These are phyloP conservation scores for Melanaphis sacchari DNA, from an alignment of 1,140 invertebrate species.

Conservation along the genomic window DNA sequence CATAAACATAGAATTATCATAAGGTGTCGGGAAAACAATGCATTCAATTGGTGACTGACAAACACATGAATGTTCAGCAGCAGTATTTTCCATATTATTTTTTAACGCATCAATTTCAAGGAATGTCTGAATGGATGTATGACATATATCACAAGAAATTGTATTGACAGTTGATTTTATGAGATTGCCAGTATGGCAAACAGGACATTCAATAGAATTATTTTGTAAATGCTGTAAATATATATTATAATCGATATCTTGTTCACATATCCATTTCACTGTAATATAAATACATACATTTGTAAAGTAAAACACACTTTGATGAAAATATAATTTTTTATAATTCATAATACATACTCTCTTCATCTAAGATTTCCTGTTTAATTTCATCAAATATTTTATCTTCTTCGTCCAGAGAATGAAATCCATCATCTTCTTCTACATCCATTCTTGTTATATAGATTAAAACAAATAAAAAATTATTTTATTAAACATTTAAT, in stretches of 20 bases:
- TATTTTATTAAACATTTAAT: not conserved
- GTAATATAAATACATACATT: not conserved
- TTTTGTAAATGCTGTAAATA: constrained; percentile 51
- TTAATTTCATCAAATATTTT: constrained; percentile 51
- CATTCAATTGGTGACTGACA: constrained; percentile 31
- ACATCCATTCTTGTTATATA: constrained; percentile 36
- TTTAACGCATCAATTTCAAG: constrained; percentile 42
- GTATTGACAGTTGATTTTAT: not conserved
- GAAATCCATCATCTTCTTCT: constrained; percentile 54
- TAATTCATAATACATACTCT: constrained; percentile 12
- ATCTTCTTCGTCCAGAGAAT: constrained; percentile 51
- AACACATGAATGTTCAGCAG: constrained; percentile 41
- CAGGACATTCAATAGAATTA: constrained; percentile 47
- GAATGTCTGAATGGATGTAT: constrained; percentile 29
- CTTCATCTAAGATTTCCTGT: constrained; percentile 54
- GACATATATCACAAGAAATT: constrained; percentile 44
- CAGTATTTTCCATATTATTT: constrained; percentile 49
- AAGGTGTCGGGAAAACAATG: constrained; percentile 31
- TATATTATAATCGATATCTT: constrained; percentile 35
- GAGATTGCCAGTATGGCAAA: constrained; percentile 27
- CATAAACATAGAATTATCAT: constrained; percentile 54
- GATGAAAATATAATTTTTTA: not conserved
- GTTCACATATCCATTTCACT: constrained; percentile 48
- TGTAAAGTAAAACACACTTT: not conserved
- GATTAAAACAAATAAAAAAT: not conserved